Conservation (phyloP, 23 tunicate species). For the Ciona savignyi region DNA sequence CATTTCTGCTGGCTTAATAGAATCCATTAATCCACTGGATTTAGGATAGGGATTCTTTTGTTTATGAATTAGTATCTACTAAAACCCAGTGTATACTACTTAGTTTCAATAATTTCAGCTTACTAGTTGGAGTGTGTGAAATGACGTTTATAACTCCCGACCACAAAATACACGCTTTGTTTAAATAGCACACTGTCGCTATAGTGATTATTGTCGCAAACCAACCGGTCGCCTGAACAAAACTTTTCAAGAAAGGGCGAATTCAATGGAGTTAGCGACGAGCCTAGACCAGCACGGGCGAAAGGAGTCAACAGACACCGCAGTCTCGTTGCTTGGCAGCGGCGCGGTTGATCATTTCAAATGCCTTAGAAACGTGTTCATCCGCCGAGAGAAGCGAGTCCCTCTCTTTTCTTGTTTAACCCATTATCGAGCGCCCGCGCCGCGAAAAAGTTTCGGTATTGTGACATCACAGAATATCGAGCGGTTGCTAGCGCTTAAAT, state of each 20-base stretch:
- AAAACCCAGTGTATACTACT: no score
- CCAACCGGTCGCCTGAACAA: not conserved
- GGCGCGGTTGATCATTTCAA: conserved; percentile 17
- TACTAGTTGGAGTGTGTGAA: no score
- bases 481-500: not conserved
- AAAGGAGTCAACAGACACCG: not conserved
- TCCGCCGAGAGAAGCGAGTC: conserved; percentile 11
- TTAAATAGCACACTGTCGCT: not conserved
- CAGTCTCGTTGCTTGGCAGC: not conserved
- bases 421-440: conserved; percentile 4
- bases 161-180: not conserved
- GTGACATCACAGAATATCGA: conserved; percentile 1
- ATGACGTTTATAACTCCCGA: no score
- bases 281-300: not conserved
- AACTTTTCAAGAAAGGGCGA: not conserved
- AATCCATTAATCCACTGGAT: no score
- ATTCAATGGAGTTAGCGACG: not conserved
- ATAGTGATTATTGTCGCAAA: not conserved
- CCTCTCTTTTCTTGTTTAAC: not conserved
- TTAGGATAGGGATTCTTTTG: no score
- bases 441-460: conserved; percentile 4
- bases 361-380: not conserved
- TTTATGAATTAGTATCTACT: no score
- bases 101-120: no score
- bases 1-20: no score